These are phyloP conservation scores for Chaetogeoica ovagalla DNA, from an alignment of 2,888 invertebrate genomes.

Conservation along the genomic window DNA sequence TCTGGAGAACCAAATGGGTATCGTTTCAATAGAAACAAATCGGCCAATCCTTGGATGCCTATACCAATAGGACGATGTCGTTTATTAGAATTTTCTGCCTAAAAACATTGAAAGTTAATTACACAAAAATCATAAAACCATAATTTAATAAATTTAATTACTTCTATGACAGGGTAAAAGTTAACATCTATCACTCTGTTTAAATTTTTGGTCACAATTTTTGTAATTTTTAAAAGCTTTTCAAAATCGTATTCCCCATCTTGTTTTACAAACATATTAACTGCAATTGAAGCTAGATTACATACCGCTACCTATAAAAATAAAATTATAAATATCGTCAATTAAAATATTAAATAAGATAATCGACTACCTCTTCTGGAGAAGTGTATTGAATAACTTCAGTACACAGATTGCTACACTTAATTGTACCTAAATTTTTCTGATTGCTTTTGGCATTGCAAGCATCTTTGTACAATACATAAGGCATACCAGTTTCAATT, in stretches of 20 bases:
- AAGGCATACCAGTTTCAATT: constrained; percentile 97
- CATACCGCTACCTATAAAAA: constrained; percentile 80
- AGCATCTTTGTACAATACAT: constrained; percentile 94
- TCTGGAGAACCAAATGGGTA: constrained; percentile 88
- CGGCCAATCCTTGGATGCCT: constrained; percentile 96
- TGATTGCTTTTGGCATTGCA: constrained; percentile 98
- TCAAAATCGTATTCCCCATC: constrained; percentile 83
- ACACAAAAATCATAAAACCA: background rate
- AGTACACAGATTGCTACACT: constrained; percentile 96
- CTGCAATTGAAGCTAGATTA: constrained; percentile 94
- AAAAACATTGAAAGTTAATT: background rate
- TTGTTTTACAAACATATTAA: constrained; percentile 87
- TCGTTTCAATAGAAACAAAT: constrained; percentile 92
- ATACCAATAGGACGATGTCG: constrained; percentile 85
- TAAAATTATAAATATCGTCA: background rate
- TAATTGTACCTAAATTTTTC: constrained; percentile 96
- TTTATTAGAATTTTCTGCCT: constrained; percentile 72
- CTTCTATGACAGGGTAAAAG: constrained; percentile 91
- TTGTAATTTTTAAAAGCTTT: constrained; percentile 83
- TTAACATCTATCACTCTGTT: constrained; percentile 97
- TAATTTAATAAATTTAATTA: constrained; percentile 59
- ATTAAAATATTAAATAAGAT: constrained; percentile 12
- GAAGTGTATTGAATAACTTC: constrained; percentile 96
- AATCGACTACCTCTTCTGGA: constrained; percentile 71
- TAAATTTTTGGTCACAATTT: constrained; percentile 85